A percentile compares a stretch with the other conserved stretches of the same genome.
Evolutionary conservation across 2,797 vertebrate genomes (phyloP).

Genomic region (Luscinia luscinia): DNA sequence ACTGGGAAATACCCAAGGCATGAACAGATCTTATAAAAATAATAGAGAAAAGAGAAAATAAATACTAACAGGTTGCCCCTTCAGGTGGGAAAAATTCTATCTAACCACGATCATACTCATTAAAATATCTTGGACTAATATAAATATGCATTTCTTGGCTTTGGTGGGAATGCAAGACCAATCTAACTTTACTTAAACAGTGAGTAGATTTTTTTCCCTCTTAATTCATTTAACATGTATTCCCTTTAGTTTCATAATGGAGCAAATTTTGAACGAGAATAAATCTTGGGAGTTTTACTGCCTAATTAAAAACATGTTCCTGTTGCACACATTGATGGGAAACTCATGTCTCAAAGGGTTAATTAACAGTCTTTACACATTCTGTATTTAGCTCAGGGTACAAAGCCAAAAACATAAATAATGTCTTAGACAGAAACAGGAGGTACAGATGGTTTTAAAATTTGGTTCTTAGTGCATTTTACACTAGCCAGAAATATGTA

Average conservation of each 20-base stretch:
- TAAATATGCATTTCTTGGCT: conserved; percentile 59
- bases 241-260: conserved; percentile 71
- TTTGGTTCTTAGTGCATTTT: conserved; percentile 73
- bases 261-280: conserved; percentile 55
- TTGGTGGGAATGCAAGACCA: conserved; percentile 26
- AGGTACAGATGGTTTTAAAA: conserved; percentile 80
- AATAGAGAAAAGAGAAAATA: neutral
- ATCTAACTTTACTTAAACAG: conserved; percentile 49
- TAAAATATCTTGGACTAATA: neutral
- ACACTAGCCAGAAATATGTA: conserved; percentile 71
- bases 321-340: conserved; percentile 74
- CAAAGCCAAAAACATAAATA: conserved; percentile 83
- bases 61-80: neutral
- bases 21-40: neutral
- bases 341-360: conserved; percentile 80
- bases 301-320: conserved; percentile 78
- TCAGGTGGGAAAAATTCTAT: neutral
- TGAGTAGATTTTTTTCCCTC: accelerated
- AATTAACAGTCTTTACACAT: conserved; percentile 80
- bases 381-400: conserved; percentile 76
- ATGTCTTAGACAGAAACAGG: conserved; percentile 75
- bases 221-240: conserved; percentile 60
- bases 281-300: conserved; percentile 73
- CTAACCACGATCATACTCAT: neutral
- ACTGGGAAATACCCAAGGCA: neutral